Conservation (phyloP, 2,888 invertebrate species). For the Eristalinus aeneus region DNA sequence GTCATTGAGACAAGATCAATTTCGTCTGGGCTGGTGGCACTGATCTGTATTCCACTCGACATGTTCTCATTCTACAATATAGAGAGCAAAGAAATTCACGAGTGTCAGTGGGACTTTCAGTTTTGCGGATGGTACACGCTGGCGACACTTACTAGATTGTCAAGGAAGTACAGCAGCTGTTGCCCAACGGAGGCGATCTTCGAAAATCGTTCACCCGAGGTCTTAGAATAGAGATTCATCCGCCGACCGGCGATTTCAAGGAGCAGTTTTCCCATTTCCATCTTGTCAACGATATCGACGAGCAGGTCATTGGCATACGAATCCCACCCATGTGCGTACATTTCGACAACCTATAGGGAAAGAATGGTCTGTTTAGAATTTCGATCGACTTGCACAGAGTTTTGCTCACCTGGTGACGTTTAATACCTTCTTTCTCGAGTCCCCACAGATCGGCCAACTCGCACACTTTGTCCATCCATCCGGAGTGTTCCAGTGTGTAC, state of each 20-base stretch:
- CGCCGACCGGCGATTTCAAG: constrained; percentile 91
- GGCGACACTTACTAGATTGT: constrained; percentile 83
- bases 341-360: constrained; percentile 82
- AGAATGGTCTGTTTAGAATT: not conserved
- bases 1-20: constrained; percentile 77
- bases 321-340: constrained; percentile 85
- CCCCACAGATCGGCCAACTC: constrained; percentile 89
- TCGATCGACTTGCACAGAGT: not conserved
- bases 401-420: constrained; percentile 88
- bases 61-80: constrained; percentile 56
- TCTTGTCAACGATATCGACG: constrained; percentile 85
- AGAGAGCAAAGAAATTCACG: constrained; percentile 50
- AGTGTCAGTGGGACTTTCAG: constrained; percentile 27
- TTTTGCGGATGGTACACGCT: constrained; percentile 73
- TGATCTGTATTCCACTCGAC: constrained; percentile 73
- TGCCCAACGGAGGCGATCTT: constrained; percentile 90
- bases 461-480: constrained; percentile 88
- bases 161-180: constrained; percentile 88
- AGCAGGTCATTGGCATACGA: constrained; percentile 84
- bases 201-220: constrained; percentile 83
- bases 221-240: constrained; percentile 85
- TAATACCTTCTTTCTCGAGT: constrained; percentile 87
- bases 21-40: constrained; percentile 76
- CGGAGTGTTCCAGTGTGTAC: constrained; percentile 82
- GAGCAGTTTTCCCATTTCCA: constrained; percentile 86